Percentiles rank a stretch among this genome's conserved stretches.
These are phyloP conservation scores for Caenorhabditis sp. DNA, from an alignment of 2,888 invertebrate genomes.

Conservation along the genomic window DNA sequence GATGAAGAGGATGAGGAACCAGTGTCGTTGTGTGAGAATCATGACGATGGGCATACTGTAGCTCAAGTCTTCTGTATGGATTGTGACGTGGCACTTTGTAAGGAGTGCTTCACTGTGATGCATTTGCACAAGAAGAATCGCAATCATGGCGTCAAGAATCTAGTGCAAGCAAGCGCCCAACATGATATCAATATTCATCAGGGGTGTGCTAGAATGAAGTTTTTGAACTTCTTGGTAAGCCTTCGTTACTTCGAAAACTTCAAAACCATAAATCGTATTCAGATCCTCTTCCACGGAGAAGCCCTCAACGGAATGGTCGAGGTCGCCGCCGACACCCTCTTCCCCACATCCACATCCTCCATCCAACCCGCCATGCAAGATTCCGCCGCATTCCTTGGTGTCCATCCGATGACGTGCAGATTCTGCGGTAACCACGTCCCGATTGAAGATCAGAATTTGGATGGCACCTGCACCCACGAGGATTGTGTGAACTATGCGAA, in stretches of 20 bases:
- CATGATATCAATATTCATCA: constrained; percentile 95
- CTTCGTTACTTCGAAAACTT: too few species aligned
- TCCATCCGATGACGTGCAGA: constrained; percentile 64
- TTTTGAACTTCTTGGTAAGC: constrained; percentile 92
- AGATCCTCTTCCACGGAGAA: constrained; percentile 91
- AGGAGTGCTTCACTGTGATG: constrained; percentile 95
- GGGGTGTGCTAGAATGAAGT: constrained; percentile 93
- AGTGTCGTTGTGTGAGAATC: constrained; percentile 90
- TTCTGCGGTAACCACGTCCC: constrained; percentile 71
- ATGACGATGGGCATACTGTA: constrained; percentile 88
- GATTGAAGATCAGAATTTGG: constrained; percentile 87
- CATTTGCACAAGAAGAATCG: constrained; percentile 93
- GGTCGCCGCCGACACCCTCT: constrained; percentile 88
- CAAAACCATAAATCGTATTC: constrained; percentile 22
- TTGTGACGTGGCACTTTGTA: constrained; percentile 88
- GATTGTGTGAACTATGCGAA: constrained; percentile 93
- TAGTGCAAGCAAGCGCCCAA: constrained; percentile 55
- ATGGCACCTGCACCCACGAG: constrained; percentile 94
- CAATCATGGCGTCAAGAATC: constrained; percentile 64
- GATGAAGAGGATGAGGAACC: constrained; percentile 76
- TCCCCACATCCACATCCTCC: constrained; percentile 50
- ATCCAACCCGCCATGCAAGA: constrained; percentile 42
- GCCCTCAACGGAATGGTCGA: constrained; percentile 91
- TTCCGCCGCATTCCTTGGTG: constrained; percentile 34
- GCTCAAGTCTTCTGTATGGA: constrained; percentile 90